These are phyloP conservation scores for Berghia stephanieae DNA, from an alignment of 1,140 invertebrate genomes.

Conservation along the genomic window DNA sequence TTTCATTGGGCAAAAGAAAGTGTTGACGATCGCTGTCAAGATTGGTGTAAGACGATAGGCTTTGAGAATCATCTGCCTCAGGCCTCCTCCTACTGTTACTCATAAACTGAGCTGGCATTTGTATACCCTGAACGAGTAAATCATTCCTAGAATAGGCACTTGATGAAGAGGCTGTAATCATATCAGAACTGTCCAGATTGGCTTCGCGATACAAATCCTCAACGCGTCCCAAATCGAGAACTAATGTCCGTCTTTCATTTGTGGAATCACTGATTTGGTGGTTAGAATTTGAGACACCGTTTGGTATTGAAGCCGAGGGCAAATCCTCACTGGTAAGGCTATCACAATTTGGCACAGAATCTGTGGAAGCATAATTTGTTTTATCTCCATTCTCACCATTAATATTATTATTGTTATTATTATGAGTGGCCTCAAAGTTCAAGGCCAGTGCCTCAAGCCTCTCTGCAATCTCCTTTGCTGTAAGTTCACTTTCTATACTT, in stretches of 20 bases:
- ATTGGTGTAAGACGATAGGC: neutral
- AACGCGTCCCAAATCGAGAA: no score
- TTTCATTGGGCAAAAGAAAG: neutral
- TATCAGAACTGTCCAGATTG: constrained; percentile 1
- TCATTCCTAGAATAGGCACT: no score
- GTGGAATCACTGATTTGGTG: constrained; percentile 1
- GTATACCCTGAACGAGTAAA: no score
- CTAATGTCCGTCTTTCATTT: no score
- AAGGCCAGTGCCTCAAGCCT: constrained; percentile 29
- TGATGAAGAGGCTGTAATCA: neutral
- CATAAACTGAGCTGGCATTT: no score
- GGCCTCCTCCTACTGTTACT: neutral
- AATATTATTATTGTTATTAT: constrained; percentile 9
- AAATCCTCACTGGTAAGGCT: constrained; percentile 1
- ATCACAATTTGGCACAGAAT: neutral
- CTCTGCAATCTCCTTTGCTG: constrained; percentile 30
- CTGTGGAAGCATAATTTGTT: no score
- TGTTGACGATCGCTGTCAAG: neutral
- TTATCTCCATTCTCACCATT: no score
- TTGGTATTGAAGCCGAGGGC: neutral
- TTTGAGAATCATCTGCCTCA: neutral
- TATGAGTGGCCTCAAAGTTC: constrained; percentile 24
- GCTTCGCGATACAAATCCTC: constrained; percentile 21
- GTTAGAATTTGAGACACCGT: neutral
- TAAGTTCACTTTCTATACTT: constrained; percentile 27